Evolutionary conservation across 2,888 invertebrate genomes (phyloP).

Genomic region (Campoplex capitator): DNA sequence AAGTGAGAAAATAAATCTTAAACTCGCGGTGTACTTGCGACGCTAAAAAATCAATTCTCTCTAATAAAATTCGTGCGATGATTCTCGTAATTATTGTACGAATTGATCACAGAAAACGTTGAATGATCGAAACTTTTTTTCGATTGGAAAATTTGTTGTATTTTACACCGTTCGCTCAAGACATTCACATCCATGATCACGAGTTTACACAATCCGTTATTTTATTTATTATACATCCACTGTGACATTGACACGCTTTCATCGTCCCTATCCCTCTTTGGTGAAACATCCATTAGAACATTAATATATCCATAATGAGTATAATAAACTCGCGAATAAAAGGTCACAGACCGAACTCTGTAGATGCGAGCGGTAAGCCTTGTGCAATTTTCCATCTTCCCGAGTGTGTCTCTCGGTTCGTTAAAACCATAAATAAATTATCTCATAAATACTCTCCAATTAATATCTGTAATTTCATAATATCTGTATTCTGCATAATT

Average conservation of each 20-base stretch:
- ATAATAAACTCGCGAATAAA: slow-evolving; percentile 17
- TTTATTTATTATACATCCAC: neutral
- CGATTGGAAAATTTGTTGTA: neutral
- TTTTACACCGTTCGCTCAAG: neutral
- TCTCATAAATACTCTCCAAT: neutral
- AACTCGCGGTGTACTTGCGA: neutral
- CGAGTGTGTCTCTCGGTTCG: neutral
- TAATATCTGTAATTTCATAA: too few relatives aligned
- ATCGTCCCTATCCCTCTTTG: neutral
- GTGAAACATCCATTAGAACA: neutral
- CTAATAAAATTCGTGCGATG: neutral
- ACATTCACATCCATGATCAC: neutral
- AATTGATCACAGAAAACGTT: neutral
- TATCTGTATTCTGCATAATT: neutral
- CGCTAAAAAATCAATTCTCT: neutral
- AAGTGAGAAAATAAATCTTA: slow-evolving; percentile 1
- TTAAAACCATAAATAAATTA: neutral
- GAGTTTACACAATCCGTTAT: neutral
- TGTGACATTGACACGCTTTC: neutral
- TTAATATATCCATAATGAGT: neutral
- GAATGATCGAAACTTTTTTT: too few relatives aligned
- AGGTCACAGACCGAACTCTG: slow-evolving; percentile 31
- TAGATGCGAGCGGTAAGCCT: neutral
- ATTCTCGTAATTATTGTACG: too few relatives aligned
- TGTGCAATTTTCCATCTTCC: neutral